Evolutionary conservation across 2,113 vertebrate genomes (phyloP).

Genomic region (Eolophus roseicapilla): DNA sequence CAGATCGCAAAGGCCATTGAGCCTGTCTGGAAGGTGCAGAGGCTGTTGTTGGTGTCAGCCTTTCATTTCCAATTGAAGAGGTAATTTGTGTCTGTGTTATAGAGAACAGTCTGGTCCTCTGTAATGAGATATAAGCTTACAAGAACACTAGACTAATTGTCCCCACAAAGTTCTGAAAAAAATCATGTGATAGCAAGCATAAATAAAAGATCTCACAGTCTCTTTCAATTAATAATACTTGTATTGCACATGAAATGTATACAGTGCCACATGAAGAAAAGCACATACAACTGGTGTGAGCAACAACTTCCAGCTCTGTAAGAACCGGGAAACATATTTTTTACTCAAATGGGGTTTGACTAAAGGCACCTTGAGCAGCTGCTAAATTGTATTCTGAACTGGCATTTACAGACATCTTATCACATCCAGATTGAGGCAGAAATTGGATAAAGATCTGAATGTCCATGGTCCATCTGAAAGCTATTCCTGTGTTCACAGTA

Average conservation of each 20-base stretch:
- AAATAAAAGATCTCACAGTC: conserved; percentile 22
- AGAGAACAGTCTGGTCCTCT: background rate
- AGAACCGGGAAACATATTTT: conserved; percentile 12
- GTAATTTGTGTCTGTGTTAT: background rate
- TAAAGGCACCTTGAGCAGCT: background rate
- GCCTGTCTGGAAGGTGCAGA: background rate
- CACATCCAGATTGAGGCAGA: conserved; percentile 32
- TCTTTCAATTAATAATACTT: conserved; percentile 32
- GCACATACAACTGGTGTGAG: background rate
- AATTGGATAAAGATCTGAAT: conserved; percentile 45
- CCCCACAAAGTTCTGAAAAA: background rate
- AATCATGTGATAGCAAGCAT: background rate
- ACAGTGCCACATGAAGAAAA: conserved; percentile 41
- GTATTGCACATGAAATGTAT: conserved; percentile 12
- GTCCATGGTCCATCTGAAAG: conserved; percentile 9
- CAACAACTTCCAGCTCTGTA: conserved; percentile 21
- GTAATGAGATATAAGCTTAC: background rate
- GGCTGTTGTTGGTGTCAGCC: background rate
- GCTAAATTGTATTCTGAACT: conserved; percentile 1
- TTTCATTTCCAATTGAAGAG: background rate
- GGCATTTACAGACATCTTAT: conserved; percentile 19
- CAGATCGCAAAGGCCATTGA: background rate
- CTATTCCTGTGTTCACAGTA: background rate
- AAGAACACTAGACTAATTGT: background rate
- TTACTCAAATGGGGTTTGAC: background rate